phyloP scores from a whole-genome alignment of 2,797 vertebrate genomes.

The Fistularia tabacaria region DNA sequence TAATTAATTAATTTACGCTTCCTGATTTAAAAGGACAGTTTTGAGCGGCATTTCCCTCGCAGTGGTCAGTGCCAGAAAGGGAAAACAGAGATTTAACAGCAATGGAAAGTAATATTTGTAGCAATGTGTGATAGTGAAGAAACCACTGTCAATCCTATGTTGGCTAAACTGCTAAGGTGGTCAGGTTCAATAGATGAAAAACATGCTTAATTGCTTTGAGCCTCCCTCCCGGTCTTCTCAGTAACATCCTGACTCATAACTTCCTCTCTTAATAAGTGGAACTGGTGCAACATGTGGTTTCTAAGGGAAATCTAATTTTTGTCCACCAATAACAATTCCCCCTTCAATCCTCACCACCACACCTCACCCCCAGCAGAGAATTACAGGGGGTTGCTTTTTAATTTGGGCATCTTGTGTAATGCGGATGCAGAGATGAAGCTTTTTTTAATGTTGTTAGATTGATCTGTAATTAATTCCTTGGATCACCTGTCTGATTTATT shows the following conservation, averaged over 20 bases:
- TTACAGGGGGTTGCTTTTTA: slow-evolving; percentile 2
- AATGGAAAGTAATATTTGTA: not conserved
- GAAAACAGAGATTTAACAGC: no score
- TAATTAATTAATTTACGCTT: no score
- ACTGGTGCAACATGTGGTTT: slow-evolving; percentile 35
- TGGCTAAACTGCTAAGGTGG: no score
- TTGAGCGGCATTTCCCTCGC: no score
- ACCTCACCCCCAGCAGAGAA: not conserved
- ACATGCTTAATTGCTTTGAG: slow-evolving; percentile 10
- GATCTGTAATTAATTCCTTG: slow-evolving; percentile 26
- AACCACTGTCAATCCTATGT: no score
- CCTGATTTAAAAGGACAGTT: no score
- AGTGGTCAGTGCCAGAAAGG: no score
- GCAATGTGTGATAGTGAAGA: not conserved
- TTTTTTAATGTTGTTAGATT: slow-evolving; percentile 19
- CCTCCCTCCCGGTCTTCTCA: not conserved
- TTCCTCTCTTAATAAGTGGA: slow-evolving; percentile 15
- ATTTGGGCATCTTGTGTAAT: slow-evolving; percentile 6
- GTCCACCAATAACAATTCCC: no score
- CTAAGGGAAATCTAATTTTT: slow-evolving; percentile 42
- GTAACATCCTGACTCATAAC: slow-evolving; percentile 4
- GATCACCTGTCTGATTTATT: slow-evolving; percentile 26
- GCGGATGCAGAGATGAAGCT: slow-evolving; percentile 9
- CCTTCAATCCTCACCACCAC: no score
- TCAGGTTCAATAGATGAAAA: slow-evolving; percentile 31